phyloP scores from a whole-genome alignment of 1,140 invertebrate genomes.

The Pogonomyrmex barbatus region DNA sequence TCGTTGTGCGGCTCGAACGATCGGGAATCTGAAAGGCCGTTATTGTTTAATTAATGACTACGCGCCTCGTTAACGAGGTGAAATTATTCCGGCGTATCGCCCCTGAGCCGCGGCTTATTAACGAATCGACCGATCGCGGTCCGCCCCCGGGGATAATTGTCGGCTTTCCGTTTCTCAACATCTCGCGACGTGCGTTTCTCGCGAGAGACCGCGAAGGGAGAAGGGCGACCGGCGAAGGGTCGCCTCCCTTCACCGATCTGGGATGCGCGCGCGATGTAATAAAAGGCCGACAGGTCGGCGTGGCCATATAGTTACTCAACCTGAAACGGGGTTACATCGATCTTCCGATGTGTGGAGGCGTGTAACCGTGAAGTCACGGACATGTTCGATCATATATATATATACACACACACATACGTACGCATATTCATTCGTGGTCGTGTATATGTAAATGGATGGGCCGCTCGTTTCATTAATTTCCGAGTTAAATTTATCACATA shows the following conservation, averaged over 20 bases:
- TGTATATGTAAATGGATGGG: not conserved
- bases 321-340: constrained; percentile 69
- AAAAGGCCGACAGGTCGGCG: constrained; percentile 52
- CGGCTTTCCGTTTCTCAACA: constrained; percentile 44
- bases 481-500: not conserved
- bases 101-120: constrained; percentile 55
- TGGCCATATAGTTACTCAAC: constrained; percentile 61
- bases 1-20: not conserved
- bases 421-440: not conserved
- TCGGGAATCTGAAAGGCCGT: constrained; percentile 22
- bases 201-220: constrained; percentile 48
- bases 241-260: constrained; percentile 62
- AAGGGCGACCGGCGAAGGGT: not conserved
- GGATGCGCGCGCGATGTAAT: constrained; percentile 59
- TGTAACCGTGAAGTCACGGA: constrained; percentile 31
- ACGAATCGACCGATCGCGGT: constrained; percentile 64
- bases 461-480: constrained; percentile 24
- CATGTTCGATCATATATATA: constrained; percentile 1
- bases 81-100: constrained; percentile 30
- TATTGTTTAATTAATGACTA: constrained; percentile 49
- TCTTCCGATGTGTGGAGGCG: constrained; percentile 45
- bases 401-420: not conserved
- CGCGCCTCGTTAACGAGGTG: constrained; percentile 30
- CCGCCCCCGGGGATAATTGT: constrained; percentile 61
- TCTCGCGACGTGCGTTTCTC: constrained; percentile 39